A percentile compares a stretch with the other conserved stretches of the same genome.
Conservation (phyloP, 2,113 vertebrate genomes). For the Cryptotis parvus region DNA sequence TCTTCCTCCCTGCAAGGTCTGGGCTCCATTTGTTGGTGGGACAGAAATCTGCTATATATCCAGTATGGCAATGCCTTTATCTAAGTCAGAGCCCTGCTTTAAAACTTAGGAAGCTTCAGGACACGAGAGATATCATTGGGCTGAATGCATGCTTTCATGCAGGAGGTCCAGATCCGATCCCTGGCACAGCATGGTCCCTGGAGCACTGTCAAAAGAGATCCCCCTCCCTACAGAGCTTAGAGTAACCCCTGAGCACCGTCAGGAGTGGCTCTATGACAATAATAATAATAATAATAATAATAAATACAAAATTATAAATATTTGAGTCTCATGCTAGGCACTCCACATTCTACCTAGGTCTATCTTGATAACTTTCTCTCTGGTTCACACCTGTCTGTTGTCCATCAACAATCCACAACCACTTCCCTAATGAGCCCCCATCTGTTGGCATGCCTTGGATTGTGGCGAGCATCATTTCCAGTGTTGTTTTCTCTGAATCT, state of each 20-base stretch:
- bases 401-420: neutral
- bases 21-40: neutral
- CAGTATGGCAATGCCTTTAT: neutral
- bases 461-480: neutral
- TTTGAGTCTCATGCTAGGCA: neutral
- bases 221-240: too few species aligned
- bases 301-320: neutral
- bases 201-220: too few species aligned
- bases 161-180: neutral
- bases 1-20: neutral
- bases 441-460: neutral
- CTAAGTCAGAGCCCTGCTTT: neutral
- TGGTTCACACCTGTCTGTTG: neutral
- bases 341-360: constrained; percentile 10
- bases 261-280: too few species aligned
- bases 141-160: neutral
- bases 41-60: neutral
- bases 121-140: neutral
- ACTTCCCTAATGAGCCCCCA: neutral
- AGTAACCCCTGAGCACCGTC: too few species aligned
- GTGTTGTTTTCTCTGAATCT: neutral
- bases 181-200: neutral
- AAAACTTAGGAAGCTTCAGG: neutral
- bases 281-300: too few species aligned
- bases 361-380: neutral